A percentile compares a stretch with the other conserved stretches of the same genome.
Evolutionary conservation across 2,113 vertebrate species (phyloP).

Genomic region (Otocyon megalotis): DNA sequence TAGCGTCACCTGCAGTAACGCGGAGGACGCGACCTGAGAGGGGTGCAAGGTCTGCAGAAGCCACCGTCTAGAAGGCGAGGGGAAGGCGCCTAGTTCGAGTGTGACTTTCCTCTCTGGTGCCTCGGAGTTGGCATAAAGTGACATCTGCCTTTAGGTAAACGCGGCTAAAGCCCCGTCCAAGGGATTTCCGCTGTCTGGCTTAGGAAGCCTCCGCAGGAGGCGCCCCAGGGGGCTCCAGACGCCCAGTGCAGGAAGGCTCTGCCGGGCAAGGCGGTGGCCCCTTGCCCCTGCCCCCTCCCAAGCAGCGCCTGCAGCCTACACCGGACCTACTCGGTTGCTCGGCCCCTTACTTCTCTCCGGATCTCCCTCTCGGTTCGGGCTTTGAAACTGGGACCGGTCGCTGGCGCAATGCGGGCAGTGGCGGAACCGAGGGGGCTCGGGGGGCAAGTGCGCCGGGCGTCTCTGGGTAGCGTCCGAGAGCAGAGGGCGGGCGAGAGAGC

Average conservation of each 20-base stretch:
- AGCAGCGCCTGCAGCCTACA: background rate
- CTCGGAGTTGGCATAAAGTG: constrained; percentile 26
- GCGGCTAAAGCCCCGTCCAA: background rate
- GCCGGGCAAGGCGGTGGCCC: background rate
- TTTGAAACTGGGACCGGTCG: background rate
- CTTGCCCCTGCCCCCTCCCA: background rate
- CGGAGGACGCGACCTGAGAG: background rate
- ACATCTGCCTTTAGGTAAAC: constrained; percentile 4
- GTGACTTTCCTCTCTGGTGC: background rate
- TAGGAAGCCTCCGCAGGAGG: background rate
- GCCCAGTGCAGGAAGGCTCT: background rate
- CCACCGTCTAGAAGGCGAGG: background rate
- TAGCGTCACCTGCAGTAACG: background rate
- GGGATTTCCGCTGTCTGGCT: constrained; percentile 7
- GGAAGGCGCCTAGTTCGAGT: background rate
- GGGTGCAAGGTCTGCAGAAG: background rate
- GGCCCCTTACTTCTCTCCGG: background rate
- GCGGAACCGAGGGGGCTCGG: fast-evolving
- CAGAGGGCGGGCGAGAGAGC: background rate
- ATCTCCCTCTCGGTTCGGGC: background rate
- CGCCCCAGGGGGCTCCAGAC: background rate
- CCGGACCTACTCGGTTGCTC: background rate
- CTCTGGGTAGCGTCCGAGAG: fast-evolving
- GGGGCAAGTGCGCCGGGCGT: background rate
- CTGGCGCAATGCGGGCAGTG: background rate